Base-by-base conservation (phyloP, 2,797 vertebrate genomes). In the Mormyrops attenuatus region DNA sequence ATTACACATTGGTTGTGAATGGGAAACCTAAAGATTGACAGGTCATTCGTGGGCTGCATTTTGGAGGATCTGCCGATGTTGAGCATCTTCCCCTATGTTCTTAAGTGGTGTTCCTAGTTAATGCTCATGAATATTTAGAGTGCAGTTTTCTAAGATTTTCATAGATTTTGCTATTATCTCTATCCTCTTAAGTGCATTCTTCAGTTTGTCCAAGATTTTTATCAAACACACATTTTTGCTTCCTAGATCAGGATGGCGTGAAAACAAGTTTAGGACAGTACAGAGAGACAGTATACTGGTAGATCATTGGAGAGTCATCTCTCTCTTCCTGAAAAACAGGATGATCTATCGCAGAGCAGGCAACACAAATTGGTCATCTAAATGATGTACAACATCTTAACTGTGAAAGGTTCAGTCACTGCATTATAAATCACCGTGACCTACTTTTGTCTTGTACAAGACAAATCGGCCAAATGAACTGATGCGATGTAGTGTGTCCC, bases 311-410 rank as follows among this genome's bases (percentile, higher is more conserved):
- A 7, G 41, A 49, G 82, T 44, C n/a, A 8, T 50, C 44, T 49
- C 80, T 22, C 38, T 47, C 34, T 44, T 22, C 44, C 44, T 84
- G 80, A 11, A 50, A 9, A 47, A 8, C n/a, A 50, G 9, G 41
- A 50, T 50, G 47, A 85, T 50, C 82, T 87, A 55, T 34, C 22
- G 52, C 26, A 41, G 22, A 87, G 15, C 6, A 26, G 38, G n/a
- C 44, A 26, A 87, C 77, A 82, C 52, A 87, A 87, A 87, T 57
- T 38, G 85, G 85, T 38, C 50, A 53, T 53, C 30, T 52, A 87
- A 53, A 87, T 87, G 85, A 87, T 87, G 49, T 57, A 87, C 85
- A 87, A 87, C 49, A 55, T 87, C 82, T 85, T 85, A 85, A 57
- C 85, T 17, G 49, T 53, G 50, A 87, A 87, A 87, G 85, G 85